These are phyloP conservation scores for Gavia stellata DNA, from an alignment of 2,113 vertebrate genomes.

Conservation along the genomic window DNA sequence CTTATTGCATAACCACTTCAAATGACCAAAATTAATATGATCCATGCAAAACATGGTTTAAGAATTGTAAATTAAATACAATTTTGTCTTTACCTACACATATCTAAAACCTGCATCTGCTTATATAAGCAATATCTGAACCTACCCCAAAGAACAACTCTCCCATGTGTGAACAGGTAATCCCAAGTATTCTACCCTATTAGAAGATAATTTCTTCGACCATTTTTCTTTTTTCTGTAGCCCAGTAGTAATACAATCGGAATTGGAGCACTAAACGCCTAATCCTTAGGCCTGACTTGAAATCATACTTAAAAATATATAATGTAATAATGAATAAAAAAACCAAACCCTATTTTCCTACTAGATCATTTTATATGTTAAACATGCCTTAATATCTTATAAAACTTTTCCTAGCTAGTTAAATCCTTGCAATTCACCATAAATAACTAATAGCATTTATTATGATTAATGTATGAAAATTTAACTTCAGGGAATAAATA, in stretches of 20 bases:
- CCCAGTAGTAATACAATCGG: not conserved
- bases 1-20: not conserved
- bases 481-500: not conserved
- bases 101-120: not conserved
- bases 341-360: not conserved
- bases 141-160: not conserved
- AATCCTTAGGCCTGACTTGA: not conserved
- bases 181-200: not conserved
- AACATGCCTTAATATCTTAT: not conserved
- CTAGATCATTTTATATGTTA: not conserved
- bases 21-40: not conserved
- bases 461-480: not conserved
- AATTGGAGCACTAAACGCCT: not conserved
- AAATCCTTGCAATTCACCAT: not conserved
- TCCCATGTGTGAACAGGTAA: not conserved
- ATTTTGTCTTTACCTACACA: not conserved
- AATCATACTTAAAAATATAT: not conserved
- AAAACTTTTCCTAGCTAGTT: not conserved
- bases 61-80: accelerated
- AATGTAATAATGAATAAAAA: not conserved
- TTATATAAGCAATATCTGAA: not conserved
- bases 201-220: not conserved
- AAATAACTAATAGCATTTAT: not conserved
- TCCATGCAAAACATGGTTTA: not conserved
- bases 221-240: not conserved